phyloP scores from a whole-genome alignment of 2,797 vertebrate species.

The Gambelia wislizenii region DNA sequence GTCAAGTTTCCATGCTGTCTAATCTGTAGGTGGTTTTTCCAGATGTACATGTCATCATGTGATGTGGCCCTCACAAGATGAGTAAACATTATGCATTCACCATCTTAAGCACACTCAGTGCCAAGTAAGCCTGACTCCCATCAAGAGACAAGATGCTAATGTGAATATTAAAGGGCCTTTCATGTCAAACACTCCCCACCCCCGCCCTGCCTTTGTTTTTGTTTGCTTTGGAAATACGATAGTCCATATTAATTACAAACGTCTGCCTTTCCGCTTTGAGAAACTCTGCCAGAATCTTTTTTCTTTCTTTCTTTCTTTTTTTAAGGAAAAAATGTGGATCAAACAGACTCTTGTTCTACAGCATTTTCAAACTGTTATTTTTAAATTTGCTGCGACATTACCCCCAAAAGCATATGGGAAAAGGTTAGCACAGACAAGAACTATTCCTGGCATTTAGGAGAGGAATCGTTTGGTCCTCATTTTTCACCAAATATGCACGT shows the following conservation, averaged over 20 bases:
- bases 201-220: not conserved
- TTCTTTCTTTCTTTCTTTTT: not conserved
- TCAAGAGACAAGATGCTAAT: not conserved
- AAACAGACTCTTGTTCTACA: not conserved
- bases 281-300: constrained; percentile 1
- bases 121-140: not conserved
- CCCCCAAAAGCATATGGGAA: not conserved
- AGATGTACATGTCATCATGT: not conserved
- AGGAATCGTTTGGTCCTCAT: not conserved
- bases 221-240: constrained; percentile 17
- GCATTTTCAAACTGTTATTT: not conserved
- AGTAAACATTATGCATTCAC: not conserved
- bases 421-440: not conserved
- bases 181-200: no score
- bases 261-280: constrained; percentile 7
- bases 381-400: not conserved
- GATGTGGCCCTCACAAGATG: not conserved
- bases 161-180: not conserved
- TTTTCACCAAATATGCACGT: not conserved
- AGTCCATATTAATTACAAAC: constrained; percentile 9
- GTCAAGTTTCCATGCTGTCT: no score
- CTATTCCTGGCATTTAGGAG: not conserved
- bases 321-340: not conserved
- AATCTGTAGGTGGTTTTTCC: not conserved
- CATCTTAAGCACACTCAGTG: not conserved